phyloP scores from a whole-genome alignment of 2,113 vertebrate species.

The Nanorana parkeri region DNA sequence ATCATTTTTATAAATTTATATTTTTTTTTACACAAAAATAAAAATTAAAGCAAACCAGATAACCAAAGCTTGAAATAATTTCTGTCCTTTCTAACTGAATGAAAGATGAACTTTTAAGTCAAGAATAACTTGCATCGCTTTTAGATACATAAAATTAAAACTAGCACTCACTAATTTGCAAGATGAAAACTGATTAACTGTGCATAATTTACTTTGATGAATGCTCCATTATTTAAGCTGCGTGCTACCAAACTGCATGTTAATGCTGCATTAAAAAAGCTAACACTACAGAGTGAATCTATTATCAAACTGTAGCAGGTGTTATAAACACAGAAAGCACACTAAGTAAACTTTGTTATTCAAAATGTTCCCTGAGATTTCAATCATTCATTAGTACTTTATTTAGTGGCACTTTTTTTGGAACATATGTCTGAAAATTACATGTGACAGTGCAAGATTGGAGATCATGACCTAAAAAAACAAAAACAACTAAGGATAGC shows the following conservation, averaged over 20 bases:
- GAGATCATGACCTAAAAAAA: background rate
- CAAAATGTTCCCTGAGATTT: background rate
- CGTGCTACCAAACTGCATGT: slow-evolving; percentile 29
- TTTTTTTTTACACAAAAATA: no score
- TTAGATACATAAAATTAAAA: slow-evolving; percentile 21
- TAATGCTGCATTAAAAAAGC: slow-evolving; percentile 45
- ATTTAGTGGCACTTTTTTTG: background rate
- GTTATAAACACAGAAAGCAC: background rate
- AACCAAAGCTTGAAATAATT: background rate
- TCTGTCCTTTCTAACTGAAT: background rate
- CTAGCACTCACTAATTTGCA: slow-evolving; percentile 32
- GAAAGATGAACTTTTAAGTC: background rate
- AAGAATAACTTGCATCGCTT: slow-evolving; percentile 28
- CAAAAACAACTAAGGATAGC: background rate
- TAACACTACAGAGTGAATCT: slow-evolving; percentile 42
- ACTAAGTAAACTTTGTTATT: background rate
- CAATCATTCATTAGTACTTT: background rate
- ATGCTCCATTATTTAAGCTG: slow-evolving; percentile 32
- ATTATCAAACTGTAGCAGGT: slow-evolving; percentile 44
- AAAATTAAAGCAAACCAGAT: no score
- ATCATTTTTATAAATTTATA: no score
- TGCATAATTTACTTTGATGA: slow-evolving; percentile 47
- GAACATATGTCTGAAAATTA: background rate
- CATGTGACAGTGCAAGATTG: background rate
- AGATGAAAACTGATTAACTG: slow-evolving; percentile 42